Evolutionary conservation across 2,797 vertebrate species (phyloP).

Genomic region (Pseudotriccus pelzelni): DNA sequence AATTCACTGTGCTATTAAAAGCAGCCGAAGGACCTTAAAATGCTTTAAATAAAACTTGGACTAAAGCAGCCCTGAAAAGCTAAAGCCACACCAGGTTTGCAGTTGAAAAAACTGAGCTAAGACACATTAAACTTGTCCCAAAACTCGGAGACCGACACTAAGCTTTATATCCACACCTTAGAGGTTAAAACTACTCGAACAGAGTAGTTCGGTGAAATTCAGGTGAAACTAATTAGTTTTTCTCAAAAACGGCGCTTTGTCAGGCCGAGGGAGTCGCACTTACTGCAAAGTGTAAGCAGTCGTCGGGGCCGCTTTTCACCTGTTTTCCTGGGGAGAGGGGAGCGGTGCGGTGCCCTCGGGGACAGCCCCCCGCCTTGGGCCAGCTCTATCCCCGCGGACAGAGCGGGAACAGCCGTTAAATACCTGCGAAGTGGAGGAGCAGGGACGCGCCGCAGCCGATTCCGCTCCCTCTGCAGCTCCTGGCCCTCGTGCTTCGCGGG

Average conservation of each 20-base stretch:
- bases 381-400: background rate
- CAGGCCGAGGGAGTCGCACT: too few species aligned
- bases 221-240: background rate
- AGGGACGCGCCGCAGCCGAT: background rate
- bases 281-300: accelerated
- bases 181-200: background rate
- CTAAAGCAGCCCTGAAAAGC: background rate
- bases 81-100: background rate
- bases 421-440: background rate
- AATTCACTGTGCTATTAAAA: background rate
- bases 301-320: accelerated
- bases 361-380: accelerated
- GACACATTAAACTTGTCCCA: background rate
- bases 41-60: background rate
- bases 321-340: accelerated
- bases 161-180: background rate
- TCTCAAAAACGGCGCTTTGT: accelerated
- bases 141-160: background rate
- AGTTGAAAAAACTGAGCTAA: background rate
- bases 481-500: background rate
- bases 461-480: accelerated
- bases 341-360: background rate
- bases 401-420: accelerated
- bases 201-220: background rate
- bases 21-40: background rate